Conservation (phyloP, 1,140 invertebrate genomes). For the Gryllus bimaculatus region DNA sequence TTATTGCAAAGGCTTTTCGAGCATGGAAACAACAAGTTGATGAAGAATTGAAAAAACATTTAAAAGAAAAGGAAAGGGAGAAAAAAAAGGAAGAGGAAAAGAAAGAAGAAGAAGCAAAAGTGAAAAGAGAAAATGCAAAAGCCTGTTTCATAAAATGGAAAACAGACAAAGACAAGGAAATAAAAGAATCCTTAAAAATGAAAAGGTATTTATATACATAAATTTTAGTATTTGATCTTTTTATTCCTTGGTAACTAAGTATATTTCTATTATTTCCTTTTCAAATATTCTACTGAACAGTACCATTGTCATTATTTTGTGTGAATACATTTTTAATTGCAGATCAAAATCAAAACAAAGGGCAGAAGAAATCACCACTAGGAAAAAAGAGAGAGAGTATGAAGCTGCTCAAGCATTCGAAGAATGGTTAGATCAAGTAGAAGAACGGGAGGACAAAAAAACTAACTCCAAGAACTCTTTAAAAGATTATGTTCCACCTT, state of each 20-base stretch:
- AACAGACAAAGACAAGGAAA: not conserved
- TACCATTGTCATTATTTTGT: no score
- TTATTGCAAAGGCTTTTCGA: conserved; percentile 3
- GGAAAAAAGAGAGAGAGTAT: not conserved
- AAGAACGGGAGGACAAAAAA: not conserved
- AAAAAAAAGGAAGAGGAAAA: conserved; percentile 18
- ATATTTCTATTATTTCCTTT: no score
- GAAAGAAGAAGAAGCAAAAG: conserved; percentile 18
- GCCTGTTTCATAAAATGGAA: conserved; percentile 7
- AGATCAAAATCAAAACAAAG: not conserved
- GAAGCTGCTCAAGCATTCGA: not conserved
- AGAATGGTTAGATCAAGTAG: not conserved
- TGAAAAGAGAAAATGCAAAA: conserved; percentile 19
- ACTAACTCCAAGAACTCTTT: not conserved
- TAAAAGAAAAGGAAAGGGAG: conserved; percentile 17
- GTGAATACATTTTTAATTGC: not conserved
- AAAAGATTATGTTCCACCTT: not conserved
- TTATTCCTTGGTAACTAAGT: no score
- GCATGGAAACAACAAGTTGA: conserved; percentile 18
- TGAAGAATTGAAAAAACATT: conserved; percentile 19
- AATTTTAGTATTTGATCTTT: no score
- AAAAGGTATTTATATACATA: not conserved
- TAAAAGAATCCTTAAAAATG: not conserved
- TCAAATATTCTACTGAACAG: no score
- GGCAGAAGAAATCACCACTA: not conserved